Evolutionary conservation across 2,888 invertebrate genomes (phyloP).

Genomic region (Agonopterix alstromeriana): DNA sequence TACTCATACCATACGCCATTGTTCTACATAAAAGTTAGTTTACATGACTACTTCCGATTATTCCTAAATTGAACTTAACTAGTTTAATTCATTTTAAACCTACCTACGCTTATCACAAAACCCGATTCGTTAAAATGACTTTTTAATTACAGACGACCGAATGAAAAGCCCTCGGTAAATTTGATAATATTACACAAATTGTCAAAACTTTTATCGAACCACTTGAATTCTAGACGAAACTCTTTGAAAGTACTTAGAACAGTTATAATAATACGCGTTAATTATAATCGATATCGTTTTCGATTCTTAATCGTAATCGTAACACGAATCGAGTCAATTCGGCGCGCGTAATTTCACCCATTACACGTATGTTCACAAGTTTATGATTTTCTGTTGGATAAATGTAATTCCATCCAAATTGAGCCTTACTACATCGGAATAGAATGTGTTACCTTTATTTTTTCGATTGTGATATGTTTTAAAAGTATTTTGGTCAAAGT

Average conservation of each 20-base stretch:
- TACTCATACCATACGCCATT: too few relatives aligned
- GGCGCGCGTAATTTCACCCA: conserved; percentile 58
- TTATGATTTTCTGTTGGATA: conserved; percentile 41
- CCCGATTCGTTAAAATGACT: conserved; percentile 29
- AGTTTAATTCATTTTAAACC: too few relatives aligned
- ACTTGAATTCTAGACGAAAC: conserved; percentile 41
- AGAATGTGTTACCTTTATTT: too few relatives aligned
- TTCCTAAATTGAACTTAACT: too few relatives aligned
- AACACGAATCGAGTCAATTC: conserved; percentile 56
- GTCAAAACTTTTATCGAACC: conserved; percentile 49
- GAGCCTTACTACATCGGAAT: too few relatives aligned
- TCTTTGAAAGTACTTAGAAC: conserved; percentile 52
- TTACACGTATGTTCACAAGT: conserved; percentile 48
- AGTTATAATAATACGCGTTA: conserved; percentile 57
- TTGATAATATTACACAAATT: conserved; percentile 38
- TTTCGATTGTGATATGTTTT: background rate
- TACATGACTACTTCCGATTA: too few relatives aligned
- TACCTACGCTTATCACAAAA: background rate
- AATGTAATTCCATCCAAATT: too few relatives aligned
- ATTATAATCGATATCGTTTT: conserved; percentile 61
- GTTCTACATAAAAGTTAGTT: too few relatives aligned
- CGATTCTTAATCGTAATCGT: conserved; percentile 54
- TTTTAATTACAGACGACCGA: conserved; percentile 57
- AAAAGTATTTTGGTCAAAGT: conserved; percentile 20
- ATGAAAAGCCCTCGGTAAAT: conserved; percentile 43